Base-by-base conservation (phyloP, 2,888 invertebrate species). In the Empis stercorea region DNA sequence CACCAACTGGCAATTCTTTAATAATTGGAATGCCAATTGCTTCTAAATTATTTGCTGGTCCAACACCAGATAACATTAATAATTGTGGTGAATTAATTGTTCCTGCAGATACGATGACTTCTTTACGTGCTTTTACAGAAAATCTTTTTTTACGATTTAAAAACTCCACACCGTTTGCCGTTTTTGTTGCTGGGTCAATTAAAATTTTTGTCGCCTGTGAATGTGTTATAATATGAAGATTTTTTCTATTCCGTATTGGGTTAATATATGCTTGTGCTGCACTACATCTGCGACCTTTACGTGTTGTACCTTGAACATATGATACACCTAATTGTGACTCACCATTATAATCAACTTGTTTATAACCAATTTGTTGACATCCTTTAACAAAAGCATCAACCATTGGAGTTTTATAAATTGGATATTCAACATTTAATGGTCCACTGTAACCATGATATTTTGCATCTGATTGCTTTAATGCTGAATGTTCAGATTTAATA, bases 51-150 rank as follows among this genome's bases (percentile, higher is more conserved):
- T 75, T 61, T 49, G 58, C 67, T 0, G 77, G 77, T 3, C 78
- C 78, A 13, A 79, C 60, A 0, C 91, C 91, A 7, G 89, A 89
- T 6, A 95, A 65, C 87, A 94, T 87, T 10, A 95, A 73, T 3
- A 95, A 63, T 64, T 95, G 93, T 0, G 94, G 91, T 0, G 89
- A 85, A 58, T 87, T 87, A 52, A 95, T 82, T 2, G 91, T 78
- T 0, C 94, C 94, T 2, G 87, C 88, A 13, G 86, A 82, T 14
- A 94, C 59, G 46, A 94, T 84, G 0, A 95, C 81, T 70, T 91
- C 91, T 61, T 82, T 86, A 51, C 72, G 72, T 0, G 83, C 86
- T 41, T 63, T 67, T 1, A 78, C 78, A 10, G 66, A 70, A 51
- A 68, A 66, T 30, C 61, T 61, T 11, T 66, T 54, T 16, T 71